phyloP scores from a whole-genome alignment of 2,888 invertebrate genomes.

The Diarsia mendica region DNA sequence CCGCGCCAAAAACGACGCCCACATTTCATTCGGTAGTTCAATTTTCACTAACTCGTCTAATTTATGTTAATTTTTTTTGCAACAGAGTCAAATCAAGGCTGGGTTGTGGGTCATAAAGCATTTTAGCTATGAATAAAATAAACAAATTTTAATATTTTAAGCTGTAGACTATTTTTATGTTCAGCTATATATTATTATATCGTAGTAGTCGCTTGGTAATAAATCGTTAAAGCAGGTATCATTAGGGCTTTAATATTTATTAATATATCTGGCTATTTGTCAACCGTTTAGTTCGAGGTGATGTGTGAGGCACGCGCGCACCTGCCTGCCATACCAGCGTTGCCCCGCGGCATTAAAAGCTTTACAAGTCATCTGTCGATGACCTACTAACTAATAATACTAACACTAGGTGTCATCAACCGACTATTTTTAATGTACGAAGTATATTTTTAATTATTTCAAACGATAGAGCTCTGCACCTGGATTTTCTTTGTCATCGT shows the following conservation, averaged over 20 bases:
- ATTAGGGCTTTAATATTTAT: constrained; percentile 34
- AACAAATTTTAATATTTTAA: constrained; percentile 33
- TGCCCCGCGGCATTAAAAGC: constrained; percentile 60
- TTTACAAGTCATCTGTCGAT: constrained; percentile 54
- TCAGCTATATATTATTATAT: background rate
- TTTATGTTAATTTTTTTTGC: constrained; percentile 73
- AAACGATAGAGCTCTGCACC: constrained; percentile 23
- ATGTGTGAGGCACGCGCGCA: constrained; percentile 47
- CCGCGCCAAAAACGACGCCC: constrained; percentile 64
- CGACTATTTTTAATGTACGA: constrained; percentile 55
- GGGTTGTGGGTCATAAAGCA: constrained; percentile 28
- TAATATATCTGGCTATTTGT: constrained; percentile 44
- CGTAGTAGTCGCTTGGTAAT: constrained; percentile 12
- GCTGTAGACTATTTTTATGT: constrained; percentile 12
- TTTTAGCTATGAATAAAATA: constrained; percentile 52
- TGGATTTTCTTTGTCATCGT: constrained; percentile 38
- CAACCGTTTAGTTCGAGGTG: constrained; percentile 51
- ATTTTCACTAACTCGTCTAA: constrained; percentile 64
- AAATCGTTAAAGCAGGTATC: constrained; percentile 33
- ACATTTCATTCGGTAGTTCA: constrained; percentile 62
- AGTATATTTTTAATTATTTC: constrained; percentile 40
- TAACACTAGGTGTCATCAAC: constrained; percentile 58
- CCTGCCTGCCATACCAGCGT: constrained; percentile 49
- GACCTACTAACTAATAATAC: constrained; percentile 63
- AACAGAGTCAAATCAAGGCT: constrained; percentile 70